Evolutionary conservation across 2,113 vertebrate genomes (phyloP).

Genomic region (Grammomys dolichurus): DNA sequence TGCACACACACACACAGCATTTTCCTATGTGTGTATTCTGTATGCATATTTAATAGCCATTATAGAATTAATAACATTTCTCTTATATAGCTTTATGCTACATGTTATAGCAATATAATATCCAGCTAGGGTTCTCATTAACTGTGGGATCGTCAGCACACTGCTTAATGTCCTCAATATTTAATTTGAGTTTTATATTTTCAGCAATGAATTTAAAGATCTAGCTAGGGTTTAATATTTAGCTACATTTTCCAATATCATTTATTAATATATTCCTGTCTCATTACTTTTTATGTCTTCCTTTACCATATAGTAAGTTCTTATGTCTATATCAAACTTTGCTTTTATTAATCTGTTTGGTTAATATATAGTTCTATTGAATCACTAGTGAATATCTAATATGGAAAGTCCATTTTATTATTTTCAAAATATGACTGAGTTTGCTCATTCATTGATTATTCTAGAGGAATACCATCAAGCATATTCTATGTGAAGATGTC

Average conservation of each 20-base stretch:
- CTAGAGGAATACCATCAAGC: conserved; percentile 20
- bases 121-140: neutral
- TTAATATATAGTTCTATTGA: neutral
- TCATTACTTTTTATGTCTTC: conserved; percentile 37
- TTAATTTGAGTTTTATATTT: conserved; percentile 53
- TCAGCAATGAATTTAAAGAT: conserved; percentile 30
- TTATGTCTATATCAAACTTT: conserved; percentile 19
- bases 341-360: conserved; percentile 22
- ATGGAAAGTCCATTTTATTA: neutral
- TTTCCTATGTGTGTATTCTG: neutral
- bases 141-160: neutral
- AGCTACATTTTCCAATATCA: conserved; percentile 24
- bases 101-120: conserved; percentile 20
- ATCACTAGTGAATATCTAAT: neutral
- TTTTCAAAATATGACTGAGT: conserved; percentile 41
- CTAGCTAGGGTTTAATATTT: conserved; percentile 26
- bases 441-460: neutral
- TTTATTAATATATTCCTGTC: conserved; percentile 45
- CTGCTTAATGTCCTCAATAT: conserved; percentile 10
- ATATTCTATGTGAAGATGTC: neutral
- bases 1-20: neutral
- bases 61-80: neutral
- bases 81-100: neutral
- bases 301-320: conserved; percentile 1
- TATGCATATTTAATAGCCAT: neutral